Percentiles rank a stretch among this genome's conserved stretches.
phyloP scores from a whole-genome alignment of 2,888 invertebrate species.

The Tribolium freemani region DNA sequence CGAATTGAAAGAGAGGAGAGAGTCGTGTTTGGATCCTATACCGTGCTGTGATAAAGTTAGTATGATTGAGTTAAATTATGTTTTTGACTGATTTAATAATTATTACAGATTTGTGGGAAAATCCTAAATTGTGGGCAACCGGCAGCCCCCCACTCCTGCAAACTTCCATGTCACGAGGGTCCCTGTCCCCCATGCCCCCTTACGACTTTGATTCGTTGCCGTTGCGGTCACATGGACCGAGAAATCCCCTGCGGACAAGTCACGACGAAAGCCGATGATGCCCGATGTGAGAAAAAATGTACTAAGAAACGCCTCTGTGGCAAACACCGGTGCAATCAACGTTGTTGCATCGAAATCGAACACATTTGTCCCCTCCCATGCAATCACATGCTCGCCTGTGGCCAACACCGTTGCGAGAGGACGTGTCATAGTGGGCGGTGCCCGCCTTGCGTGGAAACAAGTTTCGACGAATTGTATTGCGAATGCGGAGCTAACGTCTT shows the following conservation, averaged over 20 bases:
- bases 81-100: neutral
- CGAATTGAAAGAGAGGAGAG: slow-evolving; percentile 69
- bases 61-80: slow-evolving; percentile 57
- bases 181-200: slow-evolving; percentile 84
- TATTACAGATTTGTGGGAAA: slow-evolving; percentile 72
- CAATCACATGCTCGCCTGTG: slow-evolving; percentile 87
- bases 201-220: slow-evolving; percentile 82
- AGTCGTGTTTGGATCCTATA: slow-evolving; percentile 84
- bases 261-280: slow-evolving; percentile 79
- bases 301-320: slow-evolving; percentile 71
- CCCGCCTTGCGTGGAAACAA: slow-evolving; percentile 82
- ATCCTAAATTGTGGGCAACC: slow-evolving; percentile 78
- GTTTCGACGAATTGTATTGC: slow-evolving; percentile 91
- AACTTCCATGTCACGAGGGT: slow-evolving; percentile 77
- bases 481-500: slow-evolving; percentile 90
- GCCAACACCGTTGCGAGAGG: slow-evolving; percentile 89
- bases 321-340: slow-evolving; percentile 77
- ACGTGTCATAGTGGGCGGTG: slow-evolving; percentile 92
- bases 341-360: slow-evolving; percentile 89
- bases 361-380: slow-evolving; percentile 90
- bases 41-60: slow-evolving; percentile 80
- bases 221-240: slow-evolving; percentile 88
- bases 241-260: slow-evolving; percentile 84
- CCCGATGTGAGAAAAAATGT: slow-evolving; percentile 91
- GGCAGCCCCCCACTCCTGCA: slow-evolving; percentile 78